These are phyloP conservation scores for Florisuga fusca DNA, from an alignment of 2,797 vertebrate species.

Conservation along the genomic window DNA sequence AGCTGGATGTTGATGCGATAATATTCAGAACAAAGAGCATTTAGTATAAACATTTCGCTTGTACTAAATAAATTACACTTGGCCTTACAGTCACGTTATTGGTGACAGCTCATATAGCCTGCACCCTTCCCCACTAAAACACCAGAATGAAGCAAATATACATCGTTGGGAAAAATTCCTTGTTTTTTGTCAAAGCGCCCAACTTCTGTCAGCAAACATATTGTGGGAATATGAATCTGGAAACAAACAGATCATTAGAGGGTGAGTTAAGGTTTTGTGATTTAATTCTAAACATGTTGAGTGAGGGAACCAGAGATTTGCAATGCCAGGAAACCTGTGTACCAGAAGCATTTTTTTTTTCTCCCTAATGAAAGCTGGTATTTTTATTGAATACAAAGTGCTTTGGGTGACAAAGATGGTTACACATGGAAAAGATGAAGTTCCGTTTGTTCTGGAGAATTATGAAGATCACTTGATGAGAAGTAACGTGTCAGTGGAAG, in stretches of 20 bases:
- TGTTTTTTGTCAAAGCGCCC: conserved; percentile 58
- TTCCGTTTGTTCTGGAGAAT: conserved; percentile 37
- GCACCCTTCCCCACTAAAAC: background rate
- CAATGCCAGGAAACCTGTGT: background rate
- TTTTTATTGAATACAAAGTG: conserved; percentile 56
- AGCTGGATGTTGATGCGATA: conserved; percentile 42
- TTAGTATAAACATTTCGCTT: conserved; percentile 31
- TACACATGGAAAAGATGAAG: conserved; percentile 49
- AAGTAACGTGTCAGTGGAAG: background rate
- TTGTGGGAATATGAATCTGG: conserved; percentile 65
- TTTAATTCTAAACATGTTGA: conserved; percentile 66
- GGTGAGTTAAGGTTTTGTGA: conserved; percentile 67
- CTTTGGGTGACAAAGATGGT: conserved; percentile 47
- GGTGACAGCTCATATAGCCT: conserved; percentile 48
- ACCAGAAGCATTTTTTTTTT: background rate
- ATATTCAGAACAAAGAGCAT: background rate
- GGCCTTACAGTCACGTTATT: background rate
- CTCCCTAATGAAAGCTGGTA: conserved; percentile 31
- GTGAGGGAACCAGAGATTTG: conserved; percentile 35
- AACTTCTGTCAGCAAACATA: conserved; percentile 67
- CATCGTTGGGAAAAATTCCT: conserved; percentile 13
- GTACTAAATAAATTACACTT: conserved; percentile 42
- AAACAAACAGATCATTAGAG: conserved; percentile 72
- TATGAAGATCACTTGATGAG: conserved; percentile 6
- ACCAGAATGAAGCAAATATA: background rate